Evolutionary conservation across 2,113 vertebrate species (phyloP).

Genomic region (Pan troglodytes): NHGRI_mPanTro3-v2.1_pri NC_072398.2:114295001-114295500

Average conservation of each 20-base stretch:
- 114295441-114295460: background rate
- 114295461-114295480: background rate
- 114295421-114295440: background rate
- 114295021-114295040: too few relatives aligned
- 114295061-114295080: too few relatives aligned
- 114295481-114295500: background rate
- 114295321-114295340: background rate
- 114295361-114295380: background rate
- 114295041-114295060: accelerated
- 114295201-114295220: too few relatives aligned
- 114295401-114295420: background rate
- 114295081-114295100: too few relatives aligned
- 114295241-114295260: too few relatives aligned
- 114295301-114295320: background rate
- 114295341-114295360: background rate
- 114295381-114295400: background rate
- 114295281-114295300: slow-evolving; percentile 17
- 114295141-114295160: too few relatives aligned
- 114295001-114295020: too few relatives aligned
- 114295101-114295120: too few relatives aligned
- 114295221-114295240: too few relatives aligned
- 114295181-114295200: too few relatives aligned
- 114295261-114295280: background rate
- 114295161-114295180: too few relatives aligned
- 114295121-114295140: too few relatives aligned